Evolutionary conservation across 2,797 vertebrate species (phyloP).

Genomic region (Trematomus bernacchii): DNA sequence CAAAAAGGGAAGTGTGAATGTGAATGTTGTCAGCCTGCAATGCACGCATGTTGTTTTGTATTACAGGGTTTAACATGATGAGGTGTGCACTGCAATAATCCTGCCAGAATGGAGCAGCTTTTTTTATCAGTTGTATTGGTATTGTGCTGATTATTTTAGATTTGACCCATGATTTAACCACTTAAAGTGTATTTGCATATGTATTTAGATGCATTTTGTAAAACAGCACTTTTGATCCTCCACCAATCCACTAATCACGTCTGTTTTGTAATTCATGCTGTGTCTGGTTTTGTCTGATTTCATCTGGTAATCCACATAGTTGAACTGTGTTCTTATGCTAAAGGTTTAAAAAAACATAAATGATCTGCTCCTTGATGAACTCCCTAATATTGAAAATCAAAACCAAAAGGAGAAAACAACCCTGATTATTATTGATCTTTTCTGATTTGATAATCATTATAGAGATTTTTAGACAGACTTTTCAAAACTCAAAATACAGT

Average conservation of each 20-base stretch:
- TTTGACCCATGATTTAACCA: too few species aligned
- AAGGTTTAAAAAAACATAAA: too few species aligned
- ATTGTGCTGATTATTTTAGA: too few species aligned
- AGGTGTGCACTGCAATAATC: too few species aligned
- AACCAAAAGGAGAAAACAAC: background rate
- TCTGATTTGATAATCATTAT: background rate
- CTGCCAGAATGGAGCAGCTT: too few species aligned
- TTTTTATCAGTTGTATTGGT: too few species aligned
- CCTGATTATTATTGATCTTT: background rate
- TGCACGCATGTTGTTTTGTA: too few species aligned
- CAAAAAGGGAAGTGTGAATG: too few species aligned
- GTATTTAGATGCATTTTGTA: background rate
- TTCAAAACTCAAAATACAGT: background rate
- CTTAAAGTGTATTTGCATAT: background rate
- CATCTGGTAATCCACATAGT: background rate
- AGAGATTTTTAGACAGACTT: background rate
- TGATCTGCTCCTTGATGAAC: background rate
- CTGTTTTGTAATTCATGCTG: background rate
- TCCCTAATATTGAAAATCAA: background rate
- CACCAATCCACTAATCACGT: background rate
- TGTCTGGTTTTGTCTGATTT: slow-evolving; percentile 25
- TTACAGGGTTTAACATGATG: too few species aligned
- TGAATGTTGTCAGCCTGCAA: too few species aligned
- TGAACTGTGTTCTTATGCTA: background rate
- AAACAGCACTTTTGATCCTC: background rate